Evolutionary conservation across 2,113 vertebrate species (phyloP).

Genomic region (Nibea coibor): DNA sequence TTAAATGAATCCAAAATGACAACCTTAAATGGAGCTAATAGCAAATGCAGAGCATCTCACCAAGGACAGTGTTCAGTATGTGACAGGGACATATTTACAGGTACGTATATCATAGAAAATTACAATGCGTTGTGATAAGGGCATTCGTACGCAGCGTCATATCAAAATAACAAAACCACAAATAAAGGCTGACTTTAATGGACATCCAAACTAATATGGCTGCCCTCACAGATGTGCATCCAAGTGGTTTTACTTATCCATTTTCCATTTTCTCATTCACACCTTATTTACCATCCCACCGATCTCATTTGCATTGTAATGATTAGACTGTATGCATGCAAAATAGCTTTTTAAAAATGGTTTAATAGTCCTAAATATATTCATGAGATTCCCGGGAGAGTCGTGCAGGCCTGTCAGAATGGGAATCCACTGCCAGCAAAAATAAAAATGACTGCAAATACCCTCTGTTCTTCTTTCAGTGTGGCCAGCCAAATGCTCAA

Average conservation of each 20-base stretch:
- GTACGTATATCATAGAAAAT: constrained; percentile 19
- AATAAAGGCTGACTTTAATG: constrained; percentile 53
- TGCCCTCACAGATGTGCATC: constrained; percentile 57
- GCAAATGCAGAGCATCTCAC: constrained; percentile 24
- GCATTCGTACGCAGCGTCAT: background rate
- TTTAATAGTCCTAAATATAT: constrained; percentile 82
- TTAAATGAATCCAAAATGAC: constrained; percentile 53
- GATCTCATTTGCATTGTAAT: constrained; percentile 83
- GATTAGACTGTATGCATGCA: constrained; percentile 75
- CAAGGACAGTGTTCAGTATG: background rate
- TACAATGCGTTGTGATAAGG: constrained; percentile 6
- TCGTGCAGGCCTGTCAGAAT: constrained; percentile 63
- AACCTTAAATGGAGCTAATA: constrained; percentile 37
- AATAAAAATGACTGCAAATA: constrained; percentile 45
- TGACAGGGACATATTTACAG: constrained; percentile 24
- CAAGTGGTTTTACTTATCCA: constrained; percentile 66
- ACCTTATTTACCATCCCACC: constrained; percentile 79
- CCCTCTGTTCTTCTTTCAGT: constrained; percentile 5
- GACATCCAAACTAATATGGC: constrained; percentile 54
- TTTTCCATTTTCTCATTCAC: constrained; percentile 74
- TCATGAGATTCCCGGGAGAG: constrained; percentile 80
- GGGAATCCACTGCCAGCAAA: constrained; percentile 43
- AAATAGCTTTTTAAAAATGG: constrained; percentile 78
- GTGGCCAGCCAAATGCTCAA: background rate
- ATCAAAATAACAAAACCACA: constrained; percentile 44